phyloP scores from a whole-genome alignment of 2,888 invertebrate species.

The Ptycholaimellus sp. region DNA sequence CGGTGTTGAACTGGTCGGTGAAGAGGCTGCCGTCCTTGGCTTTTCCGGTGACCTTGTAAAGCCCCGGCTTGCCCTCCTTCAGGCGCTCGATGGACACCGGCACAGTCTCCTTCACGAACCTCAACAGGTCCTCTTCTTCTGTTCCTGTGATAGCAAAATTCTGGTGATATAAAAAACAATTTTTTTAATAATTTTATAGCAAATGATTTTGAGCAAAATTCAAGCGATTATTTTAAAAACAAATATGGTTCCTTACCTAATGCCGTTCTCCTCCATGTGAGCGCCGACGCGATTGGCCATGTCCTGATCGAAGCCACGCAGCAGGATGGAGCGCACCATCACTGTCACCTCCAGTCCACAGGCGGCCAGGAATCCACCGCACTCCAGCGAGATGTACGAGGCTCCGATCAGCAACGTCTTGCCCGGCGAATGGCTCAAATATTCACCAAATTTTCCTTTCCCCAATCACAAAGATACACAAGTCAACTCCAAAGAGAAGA shows the following conservation, averaged over 20 bases:
- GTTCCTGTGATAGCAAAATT: too few relatives aligned
- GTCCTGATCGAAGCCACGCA: conserved; percentile 39
- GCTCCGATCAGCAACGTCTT: conserved; percentile 38
- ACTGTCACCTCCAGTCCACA: conserved; percentile 30
- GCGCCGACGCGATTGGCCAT: conserved; percentile 35
- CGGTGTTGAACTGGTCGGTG: conserved; percentile 36
- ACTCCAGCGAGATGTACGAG: conserved; percentile 37
- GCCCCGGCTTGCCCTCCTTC: conserved; percentile 26
- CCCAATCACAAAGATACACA: background rate
- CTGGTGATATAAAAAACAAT: too few relatives aligned
- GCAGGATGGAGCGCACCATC: conserved; percentile 35
- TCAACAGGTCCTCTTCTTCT: background rate
- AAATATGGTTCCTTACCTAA: conserved; percentile 27
- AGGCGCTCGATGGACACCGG: conserved; percentile 37
- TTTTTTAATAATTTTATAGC: too few relatives aligned
- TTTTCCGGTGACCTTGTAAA: conserved; percentile 25
- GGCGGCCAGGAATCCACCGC: conserved; percentile 36
- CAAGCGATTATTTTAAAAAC: background rate
- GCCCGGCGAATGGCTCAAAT: conserved; percentile 28
- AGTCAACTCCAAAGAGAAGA: conserved; percentile 30
- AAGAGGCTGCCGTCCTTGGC: conserved; percentile 11
- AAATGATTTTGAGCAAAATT: too few relatives aligned
- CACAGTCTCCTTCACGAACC: background rate
- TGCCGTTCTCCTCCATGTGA: conserved; percentile 32
- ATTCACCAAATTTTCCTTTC: background rate